Conservation (phyloP, 2,888 invertebrate species). For the Limenitis camilla region DNA sequence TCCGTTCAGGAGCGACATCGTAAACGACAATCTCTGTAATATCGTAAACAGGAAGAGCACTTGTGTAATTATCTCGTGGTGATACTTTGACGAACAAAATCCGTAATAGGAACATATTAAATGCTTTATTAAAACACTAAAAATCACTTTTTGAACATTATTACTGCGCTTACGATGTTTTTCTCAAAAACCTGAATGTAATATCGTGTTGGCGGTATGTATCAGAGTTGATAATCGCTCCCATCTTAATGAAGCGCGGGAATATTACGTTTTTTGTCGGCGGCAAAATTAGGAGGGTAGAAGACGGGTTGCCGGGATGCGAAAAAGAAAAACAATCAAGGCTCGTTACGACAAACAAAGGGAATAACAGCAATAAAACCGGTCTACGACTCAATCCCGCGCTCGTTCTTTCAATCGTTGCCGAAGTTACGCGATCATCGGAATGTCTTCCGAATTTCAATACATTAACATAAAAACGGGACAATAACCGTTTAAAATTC, state of each 20-base stretch:
- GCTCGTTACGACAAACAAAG: slow-evolving; percentile 45
- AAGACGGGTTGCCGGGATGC: slow-evolving; percentile 26
- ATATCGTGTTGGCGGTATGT: slow-evolving; percentile 57
- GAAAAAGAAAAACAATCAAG: slow-evolving; percentile 54
- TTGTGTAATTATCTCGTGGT: too few species aligned
- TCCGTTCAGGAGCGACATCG: too few species aligned
- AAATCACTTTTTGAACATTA: too few species aligned
- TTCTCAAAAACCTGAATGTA: slow-evolving; percentile 10
- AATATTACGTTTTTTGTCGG: slow-evolving; percentile 60
- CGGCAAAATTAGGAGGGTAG: slow-evolving; percentile 31
- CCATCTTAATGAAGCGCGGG: slow-evolving; percentile 63
- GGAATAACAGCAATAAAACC: slow-evolving; percentile 57
- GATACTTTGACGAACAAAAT: too few species aligned
- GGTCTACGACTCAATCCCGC: slow-evolving; percentile 54
- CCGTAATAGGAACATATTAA: too few species aligned
- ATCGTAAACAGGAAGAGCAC: neutral
- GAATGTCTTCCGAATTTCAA: slow-evolving; percentile 59
- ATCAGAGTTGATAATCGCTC: slow-evolving; percentile 60
- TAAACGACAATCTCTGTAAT: slow-evolving; percentile 11
- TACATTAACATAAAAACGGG: slow-evolving; percentile 72
- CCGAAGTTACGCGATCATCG: slow-evolving; percentile 53
- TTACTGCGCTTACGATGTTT: too few species aligned
- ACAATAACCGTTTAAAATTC: slow-evolving; percentile 72
- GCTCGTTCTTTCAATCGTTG: slow-evolving; percentile 33
- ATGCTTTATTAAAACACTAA: too few species aligned